phyloP scores from a whole-genome alignment of 2,797 vertebrate genomes.

The Anolis apletophallus region DNA sequence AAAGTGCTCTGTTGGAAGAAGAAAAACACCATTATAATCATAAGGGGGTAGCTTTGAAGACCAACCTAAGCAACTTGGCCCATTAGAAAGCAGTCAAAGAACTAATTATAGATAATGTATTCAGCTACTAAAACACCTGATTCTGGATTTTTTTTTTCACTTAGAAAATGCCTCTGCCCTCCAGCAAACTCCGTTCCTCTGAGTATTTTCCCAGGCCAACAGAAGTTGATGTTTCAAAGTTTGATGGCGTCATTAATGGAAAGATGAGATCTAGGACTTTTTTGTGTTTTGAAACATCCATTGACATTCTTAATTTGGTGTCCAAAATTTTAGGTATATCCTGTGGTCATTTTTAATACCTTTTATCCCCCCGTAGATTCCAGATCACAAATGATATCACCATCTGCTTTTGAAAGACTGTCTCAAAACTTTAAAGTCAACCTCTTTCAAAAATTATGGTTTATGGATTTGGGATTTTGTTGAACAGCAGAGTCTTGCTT shows the following conservation, averaged over 20 bases:
- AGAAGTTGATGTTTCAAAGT: slow-evolving; percentile 27
- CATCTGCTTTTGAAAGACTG: no score
- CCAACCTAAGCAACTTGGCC: slow-evolving; percentile 6
- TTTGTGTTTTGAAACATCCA: no score
- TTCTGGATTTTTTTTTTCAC: not conserved
- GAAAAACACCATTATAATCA: not conserved
- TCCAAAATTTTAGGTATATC: not conserved
- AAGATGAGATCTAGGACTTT: slow-evolving; percentile 27
- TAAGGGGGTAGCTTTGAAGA: not conserved
- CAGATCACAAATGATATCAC: no score
- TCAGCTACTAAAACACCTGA: not conserved
- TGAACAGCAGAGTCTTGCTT: no score
- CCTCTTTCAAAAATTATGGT: no score
- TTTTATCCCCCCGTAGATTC: no score
- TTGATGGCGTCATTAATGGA: slow-evolving; percentile 50
- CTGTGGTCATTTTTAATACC: not conserved
- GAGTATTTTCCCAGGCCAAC: not conserved
- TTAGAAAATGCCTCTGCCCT: not conserved
- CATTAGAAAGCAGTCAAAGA: not conserved
- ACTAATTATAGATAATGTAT: not conserved
- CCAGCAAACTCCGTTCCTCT: not conserved
- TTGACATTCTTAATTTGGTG: not conserved
- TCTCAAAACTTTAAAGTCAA: no score
- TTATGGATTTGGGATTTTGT: no score
- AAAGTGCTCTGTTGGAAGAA: not conserved